A percentile compares a stretch with the other conserved stretches of the same genome.
Conservation (phyloP, 1,140 invertebrate genomes). For the Oreohelix idahoensis region DNA sequence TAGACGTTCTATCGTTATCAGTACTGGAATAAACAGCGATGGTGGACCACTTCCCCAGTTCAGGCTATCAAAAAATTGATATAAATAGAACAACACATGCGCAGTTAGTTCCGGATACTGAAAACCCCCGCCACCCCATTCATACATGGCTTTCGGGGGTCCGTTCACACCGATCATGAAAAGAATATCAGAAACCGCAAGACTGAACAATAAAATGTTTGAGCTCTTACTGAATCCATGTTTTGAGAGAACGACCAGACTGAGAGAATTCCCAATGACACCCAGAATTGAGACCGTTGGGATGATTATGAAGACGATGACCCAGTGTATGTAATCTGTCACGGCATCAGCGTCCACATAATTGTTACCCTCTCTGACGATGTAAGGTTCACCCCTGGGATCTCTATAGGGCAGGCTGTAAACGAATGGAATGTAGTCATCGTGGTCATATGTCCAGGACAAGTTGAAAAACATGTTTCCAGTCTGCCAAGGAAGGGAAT, state of each 20-base stretch:
- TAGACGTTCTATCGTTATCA: conserved; percentile 8
- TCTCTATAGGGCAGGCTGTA: not conserved
- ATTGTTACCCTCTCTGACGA: not conserved
- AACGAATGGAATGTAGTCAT: too few species aligned
- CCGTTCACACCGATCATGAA: conserved; percentile 25
- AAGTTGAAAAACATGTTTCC: too few species aligned
- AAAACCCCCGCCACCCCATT: conserved; percentile 13
- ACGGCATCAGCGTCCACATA: not conserved
- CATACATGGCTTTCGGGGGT: conserved; percentile 3
- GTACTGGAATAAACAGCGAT: not conserved
- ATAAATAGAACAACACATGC: not conserved
- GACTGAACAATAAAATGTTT: conserved; percentile 9
- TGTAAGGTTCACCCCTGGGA: not conserved
- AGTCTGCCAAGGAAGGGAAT: too few species aligned
- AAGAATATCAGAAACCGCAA: conserved; percentile 14
- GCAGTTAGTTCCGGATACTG: not conserved
- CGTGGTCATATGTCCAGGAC: too few species aligned
- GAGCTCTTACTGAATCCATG: conserved; percentile 25
- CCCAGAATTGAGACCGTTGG: not conserved
- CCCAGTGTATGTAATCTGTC: conserved; percentile 16
- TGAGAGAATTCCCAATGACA: conserved; percentile 6
- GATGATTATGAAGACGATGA: not conserved
- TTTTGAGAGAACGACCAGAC: conserved; percentile 1
- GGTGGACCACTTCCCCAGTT: conserved; percentile 22
- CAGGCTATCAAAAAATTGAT: conserved; percentile 25